phyloP scores from a whole-genome alignment of 1,140 invertebrate species.

The Mamestra configurata region DNA sequence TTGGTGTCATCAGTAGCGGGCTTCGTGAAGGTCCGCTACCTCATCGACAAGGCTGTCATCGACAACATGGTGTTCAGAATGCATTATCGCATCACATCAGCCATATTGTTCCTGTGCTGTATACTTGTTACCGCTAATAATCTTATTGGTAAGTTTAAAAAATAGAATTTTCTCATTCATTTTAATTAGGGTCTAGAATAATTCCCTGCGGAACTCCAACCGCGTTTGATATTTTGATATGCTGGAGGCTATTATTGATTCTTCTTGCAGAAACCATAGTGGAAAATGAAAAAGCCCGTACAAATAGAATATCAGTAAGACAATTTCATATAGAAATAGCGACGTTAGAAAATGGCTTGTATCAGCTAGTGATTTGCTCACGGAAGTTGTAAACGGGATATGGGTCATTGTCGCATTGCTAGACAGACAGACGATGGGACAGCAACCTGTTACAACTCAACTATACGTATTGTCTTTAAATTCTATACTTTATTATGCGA shows the following conservation, averaged over 20 bases:
- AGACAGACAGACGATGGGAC: constrained; percentile 12
- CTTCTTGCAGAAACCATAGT: neutral
- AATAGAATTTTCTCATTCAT: too few species aligned
- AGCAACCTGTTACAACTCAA: constrained; percentile 2
- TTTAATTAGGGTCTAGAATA: neutral
- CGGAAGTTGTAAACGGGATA: constrained; percentile 43
- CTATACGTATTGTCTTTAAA: constrained; percentile 17
- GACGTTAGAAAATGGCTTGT: constrained; percentile 20
- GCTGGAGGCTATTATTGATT: neutral
- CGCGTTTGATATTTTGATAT: neutral
- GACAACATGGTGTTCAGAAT: constrained; percentile 97
- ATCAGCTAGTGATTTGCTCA: constrained; percentile 37
- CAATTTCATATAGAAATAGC: neutral
- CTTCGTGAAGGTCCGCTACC: constrained; percentile 95
- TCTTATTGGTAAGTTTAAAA: constrained; percentile 92
- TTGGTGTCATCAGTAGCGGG: constrained; percentile 94
- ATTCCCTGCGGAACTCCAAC: neutral
- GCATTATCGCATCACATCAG: constrained; percentile 96
- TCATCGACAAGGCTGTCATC: constrained; percentile 95
- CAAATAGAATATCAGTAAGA: neutral
- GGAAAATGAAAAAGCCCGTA: neutral
- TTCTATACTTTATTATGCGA: neutral
- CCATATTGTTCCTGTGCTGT: constrained; percentile 95
- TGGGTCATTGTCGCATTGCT: constrained; percentile 33
- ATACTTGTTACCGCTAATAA: constrained; percentile 96